Base-by-base conservation (phyloP, 2,113 vertebrate species). In the Scolopax mira region DNA sequence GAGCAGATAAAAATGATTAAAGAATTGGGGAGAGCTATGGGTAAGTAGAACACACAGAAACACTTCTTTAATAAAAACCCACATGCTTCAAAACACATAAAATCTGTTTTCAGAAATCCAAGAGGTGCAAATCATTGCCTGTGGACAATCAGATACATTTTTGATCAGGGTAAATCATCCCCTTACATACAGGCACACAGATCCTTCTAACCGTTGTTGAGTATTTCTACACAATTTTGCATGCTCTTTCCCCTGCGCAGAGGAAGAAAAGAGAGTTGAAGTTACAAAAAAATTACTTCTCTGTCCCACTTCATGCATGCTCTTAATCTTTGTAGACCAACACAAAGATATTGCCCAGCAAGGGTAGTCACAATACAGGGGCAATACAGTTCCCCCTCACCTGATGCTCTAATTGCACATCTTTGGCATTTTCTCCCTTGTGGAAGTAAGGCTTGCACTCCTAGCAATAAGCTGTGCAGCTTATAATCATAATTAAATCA, bases 31-130 rank as follows among this genome's bases (percentile, higher is more conserved):
- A 57, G 21, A 42, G 6, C 24, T 7, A 4, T 2, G 6, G 49
- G 21, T 11, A 64, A 3, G 8, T 5, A 21, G 28, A 79, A 67
- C 46, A 60, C 18, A 61, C 24, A 54, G 17, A 79, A 22, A 27
- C 3, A 21, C 9, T 58, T 48, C 41, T 37, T 1, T 0, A 72
- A 57, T 37, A 11, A 58, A 85, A 44, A 15, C 0, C 0, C 35
- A 51, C 3, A 4, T 0, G 1, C 35, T 67, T 75, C 39, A 49
- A 79, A 94, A 49, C 14, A 23, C n/a, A 52, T 44, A 19, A 60
- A 7, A 73, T 74, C n/a, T 70, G 23, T 13, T 18, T 24, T 70
- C 74, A 74, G 55, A 42, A 71, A 54, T 14, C 46, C 13, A 18
- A 62, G 85, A 42, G 37, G 19, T 23, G 23, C 61, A 89, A 49